Percentiles rank a stretch among this genome's conserved stretches.
Conservation (phyloP, 2,797 vertebrate species). For the Gymnodraco acuticeps region DNA sequence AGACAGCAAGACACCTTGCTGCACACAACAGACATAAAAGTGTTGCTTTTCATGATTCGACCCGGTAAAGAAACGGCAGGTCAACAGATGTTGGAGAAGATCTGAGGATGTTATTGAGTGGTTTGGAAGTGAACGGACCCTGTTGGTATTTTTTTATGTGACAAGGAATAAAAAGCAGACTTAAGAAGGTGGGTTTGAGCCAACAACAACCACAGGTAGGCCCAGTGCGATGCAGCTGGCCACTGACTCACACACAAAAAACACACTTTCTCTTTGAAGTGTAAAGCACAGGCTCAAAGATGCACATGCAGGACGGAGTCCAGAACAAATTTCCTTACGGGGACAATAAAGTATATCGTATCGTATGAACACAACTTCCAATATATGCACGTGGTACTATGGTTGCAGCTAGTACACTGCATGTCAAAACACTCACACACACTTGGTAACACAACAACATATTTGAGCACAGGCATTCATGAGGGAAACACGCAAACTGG, state of each 20-base stretch:
- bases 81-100: slow-evolving; percentile 68
- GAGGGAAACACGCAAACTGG: slow-evolving; percentile 41
- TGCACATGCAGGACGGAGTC: slow-evolving; percentile 13
- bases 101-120: slow-evolving; percentile 66
- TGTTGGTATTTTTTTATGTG: slow-evolving; percentile 78
- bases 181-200: slow-evolving; percentile 67
- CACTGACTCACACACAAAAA: slow-evolving; percentile 67
- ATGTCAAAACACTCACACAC: slow-evolving; percentile 29
- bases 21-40: slow-evolving; percentile 24
- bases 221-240: slow-evolving; percentile 65
- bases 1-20: slow-evolving; percentile 23
- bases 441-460: slow-evolving; percentile 28
- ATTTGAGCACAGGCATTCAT: slow-evolving; percentile 23
- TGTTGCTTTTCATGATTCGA: slow-evolving; percentile 31
- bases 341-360: too few species aligned
- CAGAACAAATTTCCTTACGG: too few species aligned
- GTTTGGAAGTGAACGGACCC: slow-evolving; percentile 59
- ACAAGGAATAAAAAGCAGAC: slow-evolving; percentile 76
- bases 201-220: slow-evolving; percentile 71
- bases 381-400: not conserved
- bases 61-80: slow-evolving; percentile 24
- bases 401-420: slow-evolving; percentile 21
- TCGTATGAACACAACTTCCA: not conserved
- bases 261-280: slow-evolving; percentile 55
- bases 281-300: slow-evolving; percentile 44